These are phyloP conservation scores for Acanthosoma haemorrhoidale DNA, from an alignment of 2,888 invertebrate species.

Conservation along the genomic window DNA sequence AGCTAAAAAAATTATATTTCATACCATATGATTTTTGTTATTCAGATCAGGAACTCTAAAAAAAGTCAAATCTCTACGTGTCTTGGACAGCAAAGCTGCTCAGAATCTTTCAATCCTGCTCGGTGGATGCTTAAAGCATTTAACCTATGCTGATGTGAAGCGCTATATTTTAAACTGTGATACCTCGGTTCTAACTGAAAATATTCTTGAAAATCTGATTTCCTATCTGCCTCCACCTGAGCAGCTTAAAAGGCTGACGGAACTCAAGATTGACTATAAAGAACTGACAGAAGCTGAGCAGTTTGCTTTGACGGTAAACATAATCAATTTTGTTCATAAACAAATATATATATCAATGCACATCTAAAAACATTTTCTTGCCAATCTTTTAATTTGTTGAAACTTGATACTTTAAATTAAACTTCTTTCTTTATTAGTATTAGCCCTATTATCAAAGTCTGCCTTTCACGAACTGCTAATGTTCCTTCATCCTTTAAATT, in stretches of 20 bases:
- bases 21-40: too few species aligned
- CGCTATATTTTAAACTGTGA: slow-evolving; percentile 80
- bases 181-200: slow-evolving; percentile 76
- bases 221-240: slow-evolving; percentile 88
- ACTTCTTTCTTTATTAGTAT: too few species aligned
- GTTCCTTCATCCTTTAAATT: too few species aligned
- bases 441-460: too few species aligned
- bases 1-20: too few species aligned
- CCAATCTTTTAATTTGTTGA: too few species aligned
- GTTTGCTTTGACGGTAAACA: slow-evolving; percentile 74
- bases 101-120: slow-evolving; percentile 85
- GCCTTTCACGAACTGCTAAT: too few species aligned
- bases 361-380: too few species aligned
- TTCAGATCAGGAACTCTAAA: slow-evolving; percentile 57
- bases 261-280: slow-evolving; percentile 69
- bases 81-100: slow-evolving; percentile 86
- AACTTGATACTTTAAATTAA: too few species aligned
- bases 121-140: slow-evolving; percentile 79
- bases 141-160: slow-evolving; percentile 71
- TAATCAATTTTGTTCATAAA: not conserved
- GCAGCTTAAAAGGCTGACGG: slow-evolving; percentile 76
- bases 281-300: slow-evolving; percentile 90
- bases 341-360: not conserved
- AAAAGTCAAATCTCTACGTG: slow-evolving; percentile 85
- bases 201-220: slow-evolving; percentile 82